Evolutionary conservation across 2,797 vertebrate species (phyloP), one percentile per base, ranked within the genome.

Genomic region (Helicolenus hilgendorfi): DNA sequence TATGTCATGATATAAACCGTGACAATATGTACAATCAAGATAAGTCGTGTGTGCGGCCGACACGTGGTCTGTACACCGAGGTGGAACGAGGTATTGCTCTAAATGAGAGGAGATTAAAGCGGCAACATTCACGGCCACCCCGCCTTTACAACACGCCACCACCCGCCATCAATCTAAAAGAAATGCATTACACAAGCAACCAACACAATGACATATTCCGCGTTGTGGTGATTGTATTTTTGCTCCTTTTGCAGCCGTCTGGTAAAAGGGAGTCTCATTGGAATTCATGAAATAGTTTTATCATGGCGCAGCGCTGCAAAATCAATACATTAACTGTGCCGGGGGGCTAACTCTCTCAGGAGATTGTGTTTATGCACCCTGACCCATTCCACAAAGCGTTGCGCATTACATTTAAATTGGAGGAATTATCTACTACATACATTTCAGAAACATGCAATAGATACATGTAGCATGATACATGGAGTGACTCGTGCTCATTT

Each of bases 211-310:
- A 90, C 91, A 91, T 65, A 84, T 91, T 84, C 83, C 60, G 65
- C 36, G 62, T 92, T 71, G 81, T 76, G 73, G 87, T 93, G 92
- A 97, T 96, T 95, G 86, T 92, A 81, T 93, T 95, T 64, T 86
- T 81, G 84, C 83, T 93, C 77, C 72, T 85, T 90, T 92, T 90
- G 80, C 82, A 84, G 87, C 89, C 64, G 92, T 84, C 87, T 86
- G 82, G 85, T 82, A 82, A 92, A 92, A 92, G 78, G 78, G 85
- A 88, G 86, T 91, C 94, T 96, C 95, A 97, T 96, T 96, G 92
- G 93, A 96, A 97, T 97, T 97, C 96, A 96, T 97, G 94, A 95
- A 96, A 94, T 94, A 91, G 89, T 94, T 96, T 95, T 95, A 95
- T 96, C 91, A 88, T 62, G 79, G 83, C 63, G 71, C 86, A n/a